Base-by-base conservation (phyloP, 92 coral and sea anemone genomes). In the Micromussa lordhowensis region DNA sequence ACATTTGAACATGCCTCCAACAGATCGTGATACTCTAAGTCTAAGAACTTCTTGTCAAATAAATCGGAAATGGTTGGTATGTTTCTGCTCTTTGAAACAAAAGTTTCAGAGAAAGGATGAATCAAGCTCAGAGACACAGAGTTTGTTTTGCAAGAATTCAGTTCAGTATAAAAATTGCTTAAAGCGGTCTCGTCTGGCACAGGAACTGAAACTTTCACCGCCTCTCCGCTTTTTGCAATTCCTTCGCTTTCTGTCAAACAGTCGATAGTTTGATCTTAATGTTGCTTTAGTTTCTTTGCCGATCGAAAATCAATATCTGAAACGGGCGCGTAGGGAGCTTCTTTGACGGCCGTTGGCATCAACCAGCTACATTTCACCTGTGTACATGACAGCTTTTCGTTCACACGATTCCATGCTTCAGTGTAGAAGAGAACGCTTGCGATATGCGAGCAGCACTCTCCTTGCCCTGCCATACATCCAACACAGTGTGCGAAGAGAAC, bases 391-490 rank as follows among this genome's bases (percentile, higher is more conserved):
- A 58, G 58, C 58, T 17, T 54, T 54, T 54, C 6, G 58, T 54
- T 54, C 16, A 54, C 58, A 54, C 19, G 48, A 40, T 40, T 40
- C 5, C 48, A 40, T 40, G 48, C 48, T 40, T 1, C 48, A 40
- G 6, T 40, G 48, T 40, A 40, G 48, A 40, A 40, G 48, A 40
- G 48, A 40, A 40, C 48, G 48, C 48, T 40, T 9, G 48, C 48
- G 6, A 40, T 40, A 4, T 40, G 48, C 48, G 48, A 40, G 48
- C 92, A 92, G 85, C 89, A 83, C 84, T 92, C 92, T 70, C 87
- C 92, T 79, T 78, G 94, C 31, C 94, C 94, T 63, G 94, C 92
- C 94, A n/a, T 89, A 85, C 92, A 92, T 75, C 83, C 90, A 28
- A 75, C 15, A 63, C 88, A 87, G 69, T 91, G 93, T 58, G 93